A percentile compares a stretch with the other conserved stretches of the same genome.
phyloP scores from a whole-genome alignment of 1,140 invertebrate genomes.

The Paralvinella palmiformis region DNA sequence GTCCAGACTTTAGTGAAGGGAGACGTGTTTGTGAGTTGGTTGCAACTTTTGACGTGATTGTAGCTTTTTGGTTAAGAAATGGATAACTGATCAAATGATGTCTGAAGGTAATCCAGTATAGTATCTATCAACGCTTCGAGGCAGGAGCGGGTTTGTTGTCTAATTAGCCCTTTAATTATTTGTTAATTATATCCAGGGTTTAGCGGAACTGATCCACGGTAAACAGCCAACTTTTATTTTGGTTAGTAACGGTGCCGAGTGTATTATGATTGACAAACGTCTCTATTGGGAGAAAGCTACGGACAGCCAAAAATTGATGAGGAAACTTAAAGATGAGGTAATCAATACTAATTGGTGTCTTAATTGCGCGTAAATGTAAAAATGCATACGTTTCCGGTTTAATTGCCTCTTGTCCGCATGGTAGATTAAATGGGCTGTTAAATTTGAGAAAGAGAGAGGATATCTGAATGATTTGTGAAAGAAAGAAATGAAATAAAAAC shows the following conservation, averaged over 20 bases:
- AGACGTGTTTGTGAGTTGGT: slow-evolving; percentile 18
- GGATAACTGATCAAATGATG: too few species aligned
- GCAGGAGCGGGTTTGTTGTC: too few species aligned
- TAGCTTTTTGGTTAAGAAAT: not conserved
- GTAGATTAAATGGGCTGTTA: not conserved
- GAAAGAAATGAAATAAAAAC: not conserved
- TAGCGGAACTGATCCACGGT: slow-evolving; percentile 27
- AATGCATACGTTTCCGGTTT: not conserved
- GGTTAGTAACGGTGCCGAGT: slow-evolving; percentile 28
- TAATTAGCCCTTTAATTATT: too few species aligned
- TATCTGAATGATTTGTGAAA: not conserved
- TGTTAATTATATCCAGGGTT: slow-evolving; percentile 34
- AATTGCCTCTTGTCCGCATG: not conserved
- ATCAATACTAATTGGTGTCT: slow-evolving; percentile 6
- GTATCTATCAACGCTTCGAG: too few species aligned
- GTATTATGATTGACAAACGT: slow-evolving; percentile 23
- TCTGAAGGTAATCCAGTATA: too few species aligned
- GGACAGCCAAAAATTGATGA: slow-evolving; percentile 26
- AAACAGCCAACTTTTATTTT: slow-evolving; percentile 34
- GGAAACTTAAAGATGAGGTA: slow-evolving; percentile 30
- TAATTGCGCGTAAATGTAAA: not conserved
- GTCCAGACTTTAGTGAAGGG: slow-evolving; percentile 12
- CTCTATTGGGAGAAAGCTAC: slow-evolving; percentile 25
- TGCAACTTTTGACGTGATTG: not conserved
- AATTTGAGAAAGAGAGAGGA: not conserved